phyloP scores from a whole-genome alignment of 2,113 vertebrate species.

The Lichenostomus cassidix region DNA sequence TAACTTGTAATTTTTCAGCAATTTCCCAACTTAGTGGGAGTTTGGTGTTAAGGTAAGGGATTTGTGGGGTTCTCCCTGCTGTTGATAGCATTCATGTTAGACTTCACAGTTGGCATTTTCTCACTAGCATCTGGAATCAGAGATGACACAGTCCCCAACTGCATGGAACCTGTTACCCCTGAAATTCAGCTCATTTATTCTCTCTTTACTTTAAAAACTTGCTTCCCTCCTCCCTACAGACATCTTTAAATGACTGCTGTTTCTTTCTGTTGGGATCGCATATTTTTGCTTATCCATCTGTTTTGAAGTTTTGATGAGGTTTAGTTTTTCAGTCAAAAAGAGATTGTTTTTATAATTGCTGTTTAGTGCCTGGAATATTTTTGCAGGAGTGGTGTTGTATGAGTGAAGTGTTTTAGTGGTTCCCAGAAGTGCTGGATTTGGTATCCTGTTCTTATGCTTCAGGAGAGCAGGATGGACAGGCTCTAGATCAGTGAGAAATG shows the following conservation, averaged over 20 bases:
- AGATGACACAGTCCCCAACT: not conserved
- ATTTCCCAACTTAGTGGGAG: not conserved
- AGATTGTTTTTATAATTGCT: constrained; percentile 45
- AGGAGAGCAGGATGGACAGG: not conserved
- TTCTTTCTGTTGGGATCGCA: constrained; percentile 51
- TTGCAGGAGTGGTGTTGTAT: not conserved
- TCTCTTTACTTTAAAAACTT: not conserved
- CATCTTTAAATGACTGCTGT: constrained; percentile 29
- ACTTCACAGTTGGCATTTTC: not conserved
- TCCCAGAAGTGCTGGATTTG: not conserved
- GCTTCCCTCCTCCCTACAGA: not conserved
- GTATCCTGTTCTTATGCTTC: not conserved
- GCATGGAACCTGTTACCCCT: constrained; percentile 37
- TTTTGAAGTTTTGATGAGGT: constrained; percentile 60
- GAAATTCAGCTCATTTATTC: constrained; percentile 40
- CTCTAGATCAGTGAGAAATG: not conserved
- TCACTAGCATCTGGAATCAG: not conserved
- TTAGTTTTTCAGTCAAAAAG: constrained; percentile 49
- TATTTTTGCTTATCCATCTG: constrained; percentile 61
- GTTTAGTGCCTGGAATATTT: constrained; percentile 37
- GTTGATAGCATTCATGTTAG: not conserved
- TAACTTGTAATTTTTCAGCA: not conserved
- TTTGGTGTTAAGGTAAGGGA: not conserved
- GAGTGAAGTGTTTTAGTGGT: not conserved
- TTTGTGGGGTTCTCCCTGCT: not conserved